Conservation (phyloP, 2,797 vertebrate species). For the Notolabrus celidotus region DNA sequence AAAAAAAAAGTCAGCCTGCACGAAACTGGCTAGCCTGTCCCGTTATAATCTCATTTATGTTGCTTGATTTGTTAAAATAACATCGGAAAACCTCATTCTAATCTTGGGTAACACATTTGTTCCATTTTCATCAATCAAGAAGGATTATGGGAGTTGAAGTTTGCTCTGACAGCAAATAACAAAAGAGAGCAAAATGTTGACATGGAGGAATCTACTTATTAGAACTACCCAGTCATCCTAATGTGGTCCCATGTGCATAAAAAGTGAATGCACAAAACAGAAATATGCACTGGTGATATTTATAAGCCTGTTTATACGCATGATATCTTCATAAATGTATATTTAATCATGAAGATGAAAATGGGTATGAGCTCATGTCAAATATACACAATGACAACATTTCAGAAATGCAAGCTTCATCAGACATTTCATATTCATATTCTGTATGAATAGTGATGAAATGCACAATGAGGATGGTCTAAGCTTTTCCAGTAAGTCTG, state of each 20-base stretch:
- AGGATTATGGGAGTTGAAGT: constrained; percentile 1
- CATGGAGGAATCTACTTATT: constrained; percentile 1
- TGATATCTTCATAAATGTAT: neutral
- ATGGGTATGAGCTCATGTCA: neutral
- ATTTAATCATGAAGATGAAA: neutral
- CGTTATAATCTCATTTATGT: constrained; percentile 8
- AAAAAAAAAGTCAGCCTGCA: constrained; percentile 31
- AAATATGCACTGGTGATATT: too few relatives aligned
- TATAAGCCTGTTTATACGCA: constrained; percentile 6
- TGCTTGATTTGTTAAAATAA: constrained; percentile 2
- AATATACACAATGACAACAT: neutral
- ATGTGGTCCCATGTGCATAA: constrained; percentile 1
- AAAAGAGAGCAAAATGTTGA: constrained; percentile 1
- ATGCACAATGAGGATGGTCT: neutral
- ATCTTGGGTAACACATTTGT: neutral
- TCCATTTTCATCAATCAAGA: neutral
- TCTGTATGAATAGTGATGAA: neutral
- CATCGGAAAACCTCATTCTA: constrained; percentile 4
- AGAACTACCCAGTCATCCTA: neutral
- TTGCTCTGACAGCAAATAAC: neutral
- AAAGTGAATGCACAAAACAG: neutral
- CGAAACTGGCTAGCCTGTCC: constrained; percentile 11
- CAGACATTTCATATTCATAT: neutral
- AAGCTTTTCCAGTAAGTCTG: too few relatives aligned
- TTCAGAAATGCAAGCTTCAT: neutral